These are phyloP conservation scores for Cephus nigrinus DNA, from an alignment of 2,888 invertebrate species.

Conservation along the genomic window DNA sequence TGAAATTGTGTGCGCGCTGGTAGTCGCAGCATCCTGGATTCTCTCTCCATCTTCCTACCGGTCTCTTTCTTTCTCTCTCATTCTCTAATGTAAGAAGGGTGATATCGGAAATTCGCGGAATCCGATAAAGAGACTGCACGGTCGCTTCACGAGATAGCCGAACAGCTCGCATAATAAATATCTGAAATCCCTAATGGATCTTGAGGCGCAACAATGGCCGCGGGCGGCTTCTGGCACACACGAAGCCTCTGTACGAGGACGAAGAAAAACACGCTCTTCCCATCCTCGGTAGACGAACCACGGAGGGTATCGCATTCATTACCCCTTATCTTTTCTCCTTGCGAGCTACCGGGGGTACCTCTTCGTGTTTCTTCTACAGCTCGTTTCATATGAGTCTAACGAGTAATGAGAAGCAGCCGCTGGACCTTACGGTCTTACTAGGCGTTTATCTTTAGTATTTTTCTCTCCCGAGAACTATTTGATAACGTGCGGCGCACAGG, in stretches of 20 bases:
- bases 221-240: constrained; percentile 20
- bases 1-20: background rate
- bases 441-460: background rate
- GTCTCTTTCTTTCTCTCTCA: background rate
- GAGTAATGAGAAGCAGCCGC: background rate
- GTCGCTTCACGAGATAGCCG: constrained; percentile 22
- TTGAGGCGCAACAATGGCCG: constrained; percentile 26
- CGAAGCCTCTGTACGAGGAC: constrained; percentile 34
- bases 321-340: constrained; percentile 52
- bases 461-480: background rate
- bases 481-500: background rate
- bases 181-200: constrained; percentile 59
- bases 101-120: constrained; percentile 42
- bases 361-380: constrained; percentile 32
- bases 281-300: constrained; percentile 25
- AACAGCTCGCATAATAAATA: constrained; percentile 46
- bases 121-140: constrained; percentile 32
- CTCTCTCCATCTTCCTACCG: constrained; percentile 30
- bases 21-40: constrained; percentile 13
- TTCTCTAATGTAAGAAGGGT: constrained; percentile 9
- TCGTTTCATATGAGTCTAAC: constrained; percentile 25
- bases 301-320: constrained; percentile 53
- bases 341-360: constrained; percentile 44
- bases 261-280: constrained; percentile 30
- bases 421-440: background rate